Base-by-base conservation (phyloP, 1,140 invertebrate genomes). In the Heliconius eleuchia region DNA sequence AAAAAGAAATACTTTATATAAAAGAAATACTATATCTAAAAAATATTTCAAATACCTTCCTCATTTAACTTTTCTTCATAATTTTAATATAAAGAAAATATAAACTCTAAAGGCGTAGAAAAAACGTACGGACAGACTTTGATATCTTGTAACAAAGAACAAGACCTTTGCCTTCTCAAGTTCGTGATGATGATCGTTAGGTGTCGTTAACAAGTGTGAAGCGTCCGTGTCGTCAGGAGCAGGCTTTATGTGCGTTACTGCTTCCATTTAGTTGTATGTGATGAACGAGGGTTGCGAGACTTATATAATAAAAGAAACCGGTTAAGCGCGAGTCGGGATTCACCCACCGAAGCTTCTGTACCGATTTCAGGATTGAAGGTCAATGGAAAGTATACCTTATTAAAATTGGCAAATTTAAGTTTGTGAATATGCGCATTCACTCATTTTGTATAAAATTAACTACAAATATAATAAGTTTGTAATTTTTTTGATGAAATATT, bases 241-340 rank as follows among this genome's bases (percentile, higher is more conserved):
- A 30, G 57, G 27, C 57, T 71, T 50, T 46, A 37, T 57, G 50
- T 52, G 18, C 50, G 73, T 70, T 73, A 74, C 71, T 66, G 71
- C 74, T 76, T 71, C 70, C 74, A 23, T 60, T 46, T 81, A 81
- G 74, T 81, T 81, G 74, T 73, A 76, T 71, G 73, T 71, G 42
- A 39, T 74, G 46, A 39, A 80, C 66, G 37, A 72, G 76, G 79
- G 79, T 74, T 77, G 71, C 6, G 39, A 77, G 23, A 11, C 9
- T 11, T 66, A 16, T 23, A 30, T 66, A 13, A 66, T 30, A 16
- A 66, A 66, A 66, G n/a, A 60, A 37, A 37, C 34, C 42, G 42
- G 42, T 16, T 16, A 46, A 46, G 42, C 23, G 42, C 42, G 42
- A 46, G 42, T 46, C 42, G 42, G 13, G 0, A 16, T 46, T 46